Percentiles rank a stretch among this genome's conserved stretches.
Conservation (phyloP, 2,797 vertebrate species). For the Philypnodon macrostomus region DNA sequence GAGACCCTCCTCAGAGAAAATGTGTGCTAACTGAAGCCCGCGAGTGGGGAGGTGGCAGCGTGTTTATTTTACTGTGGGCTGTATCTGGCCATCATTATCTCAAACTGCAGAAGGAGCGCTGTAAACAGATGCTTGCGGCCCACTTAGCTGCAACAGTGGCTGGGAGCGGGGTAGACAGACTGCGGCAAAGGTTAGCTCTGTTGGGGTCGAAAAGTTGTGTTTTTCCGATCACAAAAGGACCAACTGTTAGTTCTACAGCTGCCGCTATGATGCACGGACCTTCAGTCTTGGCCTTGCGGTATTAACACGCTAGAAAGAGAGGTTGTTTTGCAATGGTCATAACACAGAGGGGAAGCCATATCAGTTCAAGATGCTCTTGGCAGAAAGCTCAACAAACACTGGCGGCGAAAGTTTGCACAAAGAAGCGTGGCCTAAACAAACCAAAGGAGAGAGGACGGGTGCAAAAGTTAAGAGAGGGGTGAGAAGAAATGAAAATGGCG, state of each 20-base stretch:
- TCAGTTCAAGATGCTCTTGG: constrained; percentile 70
- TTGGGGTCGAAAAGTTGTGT: constrained; percentile 20
- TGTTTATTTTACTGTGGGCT: constrained; percentile 75
- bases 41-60: constrained; percentile 62
- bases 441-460: constrained; percentile 43
- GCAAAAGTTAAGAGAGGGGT: constrained; percentile 13
- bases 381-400: constrained; percentile 73
- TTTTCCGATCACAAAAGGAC: constrained; percentile 11
- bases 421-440: constrained; percentile 76
- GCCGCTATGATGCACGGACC: constrained; percentile 9
- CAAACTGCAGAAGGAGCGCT: constrained; percentile 65
- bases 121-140: constrained; percentile 70
- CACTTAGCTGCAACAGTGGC: constrained; percentile 57
- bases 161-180: constrained; percentile 38
- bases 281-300: constrained; percentile 16
- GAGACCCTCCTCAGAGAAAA: constrained; percentile 48
- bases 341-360: constrained; percentile 59
- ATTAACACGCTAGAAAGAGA: constrained; percentile 38
- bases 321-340: constrained; percentile 53
- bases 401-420: constrained; percentile 65
- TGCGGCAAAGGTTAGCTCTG: constrained; percentile 24
- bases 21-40: constrained; percentile 38
- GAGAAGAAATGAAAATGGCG: constrained; percentile 10
- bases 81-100: constrained; percentile 73
- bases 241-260: constrained; percentile 30